Evolutionary conservation across 1,140 invertebrate genomes (phyloP).

Genomic region (Leptopilina boulardi): DNA sequence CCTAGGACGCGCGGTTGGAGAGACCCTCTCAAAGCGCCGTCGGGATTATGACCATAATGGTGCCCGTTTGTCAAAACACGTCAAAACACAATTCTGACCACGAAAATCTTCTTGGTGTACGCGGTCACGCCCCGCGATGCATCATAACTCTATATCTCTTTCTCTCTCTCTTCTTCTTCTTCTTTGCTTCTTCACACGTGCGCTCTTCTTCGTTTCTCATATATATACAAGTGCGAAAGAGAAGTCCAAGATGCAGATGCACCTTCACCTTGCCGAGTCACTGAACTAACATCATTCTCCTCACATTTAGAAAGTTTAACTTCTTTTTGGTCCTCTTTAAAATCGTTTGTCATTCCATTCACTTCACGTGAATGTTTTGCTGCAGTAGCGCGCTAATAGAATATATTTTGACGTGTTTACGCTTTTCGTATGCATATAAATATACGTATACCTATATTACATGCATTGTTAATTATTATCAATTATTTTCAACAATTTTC

Average conservation of each 20-base stretch:
- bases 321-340: constrained; percentile 20
- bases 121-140: constrained; percentile 56
- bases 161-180: constrained; percentile 39
- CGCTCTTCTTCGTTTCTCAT: too few species aligned
- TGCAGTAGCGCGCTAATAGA: constrained; percentile 30
- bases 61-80: constrained; percentile 75
- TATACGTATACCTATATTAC: neutral
- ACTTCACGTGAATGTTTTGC: neutral
- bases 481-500: neutral
- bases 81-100: constrained; percentile 71
- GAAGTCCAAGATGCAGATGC: constrained; percentile 41
- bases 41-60: constrained; percentile 67
- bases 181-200: constrained; percentile 1
- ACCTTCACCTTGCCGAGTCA: constrained; percentile 52
- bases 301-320: constrained; percentile 24
- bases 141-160: constrained; percentile 46
- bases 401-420: neutral
- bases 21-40: constrained; percentile 62
- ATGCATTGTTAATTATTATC: neutral
- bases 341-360: constrained; percentile 30
- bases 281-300: constrained; percentile 55
- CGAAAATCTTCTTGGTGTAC: constrained; percentile 48
- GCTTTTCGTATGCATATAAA: neutral
- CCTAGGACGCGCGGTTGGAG: constrained; percentile 68
- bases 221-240: neutral